Evolutionary conservation across 2,888 invertebrate genomes (phyloP), one percentile per base, ranked within the genome.

Genomic region (Apomyelois bistriatella): DNA sequence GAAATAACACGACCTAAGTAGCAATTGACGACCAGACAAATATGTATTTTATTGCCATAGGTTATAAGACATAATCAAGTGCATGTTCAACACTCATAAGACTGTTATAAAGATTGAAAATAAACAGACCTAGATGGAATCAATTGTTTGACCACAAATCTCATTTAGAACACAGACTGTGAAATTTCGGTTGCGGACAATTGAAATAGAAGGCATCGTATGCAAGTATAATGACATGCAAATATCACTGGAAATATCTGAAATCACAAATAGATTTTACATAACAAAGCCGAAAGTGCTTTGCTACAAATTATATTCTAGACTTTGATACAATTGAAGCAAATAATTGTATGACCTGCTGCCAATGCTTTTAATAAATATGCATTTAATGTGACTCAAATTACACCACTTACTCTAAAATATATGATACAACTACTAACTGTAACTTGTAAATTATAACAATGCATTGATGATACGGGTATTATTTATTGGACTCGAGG

Each of bases 91-190:
- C 6, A 15, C 16, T 40, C 15, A 8, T 50, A 50, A 10, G n/a
- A 22, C 38, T 32, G 1, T 50, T 38, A 28, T 28, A 40, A 13
- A 38, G 16, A 59, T 58, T 59, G 65, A 61, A 65, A 68, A 62
- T 61, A 59, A 62, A 62, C 58, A 64, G 59, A 61, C 68, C 70
- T 65, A 69, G 70, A 72, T 71, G 64, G 68, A 70, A 59, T 65
- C 79, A 68, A 85, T 88, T 87, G 84, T 86, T 83, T 80, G 79
- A 87, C 86, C 86, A 79, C 88, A 86, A 79, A 87, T 81, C 82
- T 87, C 79, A 88, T 88, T 88, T 79, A 75, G 74, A 66, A 72
- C 66, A 72, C 65, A 61, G 37, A 68, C 70, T 74, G 74, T 76
- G 78, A 79, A 80, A 82, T 78, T 76, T 74, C 70, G 73, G 79